Conservation (phyloP, 2,113 vertebrate genomes). For the Neoarius graeffei region DNA sequence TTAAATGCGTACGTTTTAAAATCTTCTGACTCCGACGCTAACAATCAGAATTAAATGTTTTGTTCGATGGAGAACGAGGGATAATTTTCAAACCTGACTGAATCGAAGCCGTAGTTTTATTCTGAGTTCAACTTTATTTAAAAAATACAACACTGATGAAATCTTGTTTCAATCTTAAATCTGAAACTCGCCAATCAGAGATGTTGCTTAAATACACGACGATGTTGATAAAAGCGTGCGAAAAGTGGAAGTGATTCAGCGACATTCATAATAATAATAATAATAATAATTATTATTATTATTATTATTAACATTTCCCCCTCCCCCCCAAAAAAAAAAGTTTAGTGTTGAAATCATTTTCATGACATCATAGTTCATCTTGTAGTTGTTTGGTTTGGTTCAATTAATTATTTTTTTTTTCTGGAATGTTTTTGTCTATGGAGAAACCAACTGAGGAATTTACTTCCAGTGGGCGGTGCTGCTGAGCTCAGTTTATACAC, state of each 20-base stretch:
- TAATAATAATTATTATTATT: no score
- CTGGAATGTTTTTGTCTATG: background rate
- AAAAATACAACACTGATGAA: background rate
- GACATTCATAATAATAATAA: no score
- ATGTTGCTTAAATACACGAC: no score
- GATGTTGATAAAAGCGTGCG: no score
- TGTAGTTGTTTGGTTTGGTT: no score
- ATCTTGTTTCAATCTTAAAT: background rate
- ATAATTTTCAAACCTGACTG: background rate
- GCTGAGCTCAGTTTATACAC: background rate
- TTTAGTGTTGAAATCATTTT: no score
- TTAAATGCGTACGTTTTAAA: background rate
- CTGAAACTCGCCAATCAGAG: no score
- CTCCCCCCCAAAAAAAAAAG: no score
- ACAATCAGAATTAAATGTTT: background rate
- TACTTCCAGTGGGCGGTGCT: background rate
- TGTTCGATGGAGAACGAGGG: background rate
- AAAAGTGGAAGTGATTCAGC: no score
- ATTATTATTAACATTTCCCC: no score
- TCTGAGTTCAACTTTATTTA: background rate
- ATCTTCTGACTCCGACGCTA: background rate
- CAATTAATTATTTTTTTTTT: no score
- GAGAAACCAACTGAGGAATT: background rate
- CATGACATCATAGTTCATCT: no score
- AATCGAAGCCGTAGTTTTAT: background rate